Evolutionary conservation across 2,113 vertebrate species (phyloP).

Genomic region (Entelurus aequoreus): DNA sequence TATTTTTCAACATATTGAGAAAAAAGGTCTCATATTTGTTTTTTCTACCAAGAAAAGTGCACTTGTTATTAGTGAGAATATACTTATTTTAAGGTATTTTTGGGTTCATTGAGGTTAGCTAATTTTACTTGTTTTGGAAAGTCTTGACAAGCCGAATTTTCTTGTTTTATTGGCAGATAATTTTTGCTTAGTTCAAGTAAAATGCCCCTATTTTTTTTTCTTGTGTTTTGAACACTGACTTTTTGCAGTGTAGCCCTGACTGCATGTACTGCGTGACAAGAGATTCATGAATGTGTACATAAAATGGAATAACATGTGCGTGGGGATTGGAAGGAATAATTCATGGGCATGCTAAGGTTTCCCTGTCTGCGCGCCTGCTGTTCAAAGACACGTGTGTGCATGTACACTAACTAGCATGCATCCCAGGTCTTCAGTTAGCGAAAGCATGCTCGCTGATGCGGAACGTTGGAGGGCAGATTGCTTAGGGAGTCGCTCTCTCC

Average conservation of each 20-base stretch:
- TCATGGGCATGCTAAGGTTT: conserved; percentile 17
- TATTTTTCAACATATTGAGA: too few species aligned
- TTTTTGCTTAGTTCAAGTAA: too few species aligned
- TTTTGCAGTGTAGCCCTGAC: neutral
- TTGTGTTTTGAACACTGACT: too few species aligned
- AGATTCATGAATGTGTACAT: conserved; percentile 20
- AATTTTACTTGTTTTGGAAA: too few species aligned
- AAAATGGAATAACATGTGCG: neutral
- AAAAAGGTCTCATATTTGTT: too few species aligned
- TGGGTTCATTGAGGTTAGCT: too few species aligned
- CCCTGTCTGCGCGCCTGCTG: neutral
- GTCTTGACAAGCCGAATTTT: too few species aligned
- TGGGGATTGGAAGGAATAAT: conserved; percentile 2
- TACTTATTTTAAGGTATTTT: too few species aligned
- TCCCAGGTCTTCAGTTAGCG: conserved; percentile 38
- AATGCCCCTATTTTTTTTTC: too few species aligned
- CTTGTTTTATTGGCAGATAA: too few species aligned
- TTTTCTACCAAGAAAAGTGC: too few species aligned
- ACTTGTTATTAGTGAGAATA: too few species aligned
- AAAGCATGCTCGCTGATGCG: conserved; percentile 47
- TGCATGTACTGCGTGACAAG: neutral
- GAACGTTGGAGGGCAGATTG: conserved; percentile 56
- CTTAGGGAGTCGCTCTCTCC: conserved; percentile 38
- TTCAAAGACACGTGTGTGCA: conserved; percentile 11
- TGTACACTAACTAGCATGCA: conserved; percentile 33